These are phyloP conservation scores for Carettochelys insculpta DNA, from an alignment of 2,113 vertebrate species.

Conservation along the genomic window DNA sequence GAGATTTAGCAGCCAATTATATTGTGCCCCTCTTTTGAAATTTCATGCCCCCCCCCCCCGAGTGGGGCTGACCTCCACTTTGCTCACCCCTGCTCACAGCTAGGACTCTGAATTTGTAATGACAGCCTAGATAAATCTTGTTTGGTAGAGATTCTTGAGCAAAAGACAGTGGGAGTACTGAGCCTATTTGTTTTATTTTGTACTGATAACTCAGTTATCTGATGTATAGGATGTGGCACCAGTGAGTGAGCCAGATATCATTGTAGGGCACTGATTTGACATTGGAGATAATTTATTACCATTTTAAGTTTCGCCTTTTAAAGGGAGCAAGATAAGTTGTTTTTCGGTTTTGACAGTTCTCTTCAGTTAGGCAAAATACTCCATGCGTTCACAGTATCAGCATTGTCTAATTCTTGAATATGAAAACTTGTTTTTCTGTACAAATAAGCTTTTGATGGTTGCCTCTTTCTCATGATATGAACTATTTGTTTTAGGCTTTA, in stretches of 20 bases:
- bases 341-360: background rate
- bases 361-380: background rate
- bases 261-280: background rate
- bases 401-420: background rate
- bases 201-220: background rate
- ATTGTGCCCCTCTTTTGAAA: too few species aligned
- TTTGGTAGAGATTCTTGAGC: background rate
- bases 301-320: background rate
- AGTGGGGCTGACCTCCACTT: too few species aligned
- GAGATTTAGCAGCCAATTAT: too few species aligned
- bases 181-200: background rate
- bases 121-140: background rate
- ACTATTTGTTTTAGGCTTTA: slow-evolving; percentile 85
- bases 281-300: background rate
- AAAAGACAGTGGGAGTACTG: background rate
- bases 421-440: background rate
- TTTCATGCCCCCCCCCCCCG: too few species aligned
- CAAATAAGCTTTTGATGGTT: background rate
- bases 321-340: background rate
- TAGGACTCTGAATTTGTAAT: background rate
- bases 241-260: background rate
- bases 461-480: background rate
- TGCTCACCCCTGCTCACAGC: too few species aligned
- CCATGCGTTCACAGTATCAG: background rate
- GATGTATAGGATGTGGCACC: background rate